A percentile compares a stretch with the other conserved stretches of the same genome.
Evolutionary conservation across 2,888 invertebrate species (phyloP).

Genomic region (Drosophila pseudotalamancana): DNA sequence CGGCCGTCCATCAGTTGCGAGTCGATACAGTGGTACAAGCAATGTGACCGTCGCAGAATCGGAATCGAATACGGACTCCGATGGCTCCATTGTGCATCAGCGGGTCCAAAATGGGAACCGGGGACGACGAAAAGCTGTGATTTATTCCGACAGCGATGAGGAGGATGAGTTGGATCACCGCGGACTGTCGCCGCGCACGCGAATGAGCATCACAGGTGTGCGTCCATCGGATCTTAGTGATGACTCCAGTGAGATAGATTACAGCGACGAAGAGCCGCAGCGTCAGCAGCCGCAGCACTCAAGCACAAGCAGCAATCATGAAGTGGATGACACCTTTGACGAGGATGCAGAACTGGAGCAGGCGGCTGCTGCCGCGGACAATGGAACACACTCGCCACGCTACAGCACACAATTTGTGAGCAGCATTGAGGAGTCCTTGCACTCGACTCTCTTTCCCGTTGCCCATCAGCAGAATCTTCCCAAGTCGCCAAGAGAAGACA

Average conservation of each 20-base stretch:
- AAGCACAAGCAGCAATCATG: neutral
- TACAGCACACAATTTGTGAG: slow-evolving; percentile 71
- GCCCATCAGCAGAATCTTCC: slow-evolving; percentile 3
- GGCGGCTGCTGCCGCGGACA: slow-evolving; percentile 1
- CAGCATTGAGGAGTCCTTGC: slow-evolving; percentile 66
- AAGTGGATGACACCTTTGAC: neutral
- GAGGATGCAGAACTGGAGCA: slow-evolving; percentile 5
- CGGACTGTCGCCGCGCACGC: slow-evolving; percentile 81
- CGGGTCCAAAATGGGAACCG: neutral
- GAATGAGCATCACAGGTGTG: slow-evolving; percentile 83
- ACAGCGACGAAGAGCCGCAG: slow-evolving; percentile 56
- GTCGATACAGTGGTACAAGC: slow-evolving; percentile 3
- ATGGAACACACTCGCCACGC: slow-evolving; percentile 43
- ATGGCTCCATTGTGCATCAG: slow-evolving; percentile 5
- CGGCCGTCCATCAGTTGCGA: neutral
- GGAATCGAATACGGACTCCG: slow-evolving; percentile 37
- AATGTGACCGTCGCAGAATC: slow-evolving; percentile 55
- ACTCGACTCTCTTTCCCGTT: slow-evolving; percentile 68
- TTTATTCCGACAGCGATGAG: slow-evolving; percentile 64
- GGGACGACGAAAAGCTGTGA: slow-evolving; percentile 6
- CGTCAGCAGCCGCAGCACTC: neutral
- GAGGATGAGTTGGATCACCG: slow-evolving; percentile 72
- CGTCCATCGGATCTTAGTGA: slow-evolving; percentile 76
- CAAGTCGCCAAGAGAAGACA: slow-evolving; percentile 23
- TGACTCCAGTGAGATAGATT: slow-evolving; percentile 80